These are phyloP conservation scores for Amphipoea lucens DNA, from an alignment of 2,888 invertebrate genomes.

Conservation along the genomic window DNA sequence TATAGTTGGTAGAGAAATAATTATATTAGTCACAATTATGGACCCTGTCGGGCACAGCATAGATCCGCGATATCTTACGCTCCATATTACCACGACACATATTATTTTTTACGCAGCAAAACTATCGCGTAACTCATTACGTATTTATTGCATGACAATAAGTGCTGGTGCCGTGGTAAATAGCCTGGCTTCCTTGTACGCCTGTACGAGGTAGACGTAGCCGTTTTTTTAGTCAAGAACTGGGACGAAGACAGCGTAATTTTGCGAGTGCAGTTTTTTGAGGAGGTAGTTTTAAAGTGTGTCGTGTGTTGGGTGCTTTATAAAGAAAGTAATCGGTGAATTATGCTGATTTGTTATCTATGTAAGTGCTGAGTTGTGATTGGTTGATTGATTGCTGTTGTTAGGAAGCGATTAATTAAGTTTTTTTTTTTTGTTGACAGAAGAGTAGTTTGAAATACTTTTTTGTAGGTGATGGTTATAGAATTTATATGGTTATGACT, in stretches of 20 bases:
- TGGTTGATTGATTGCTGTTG: neutral
- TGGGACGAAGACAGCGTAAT: conserved; percentile 1
- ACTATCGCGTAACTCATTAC: conserved; percentile 57
- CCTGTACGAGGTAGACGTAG: conserved; percentile 1
- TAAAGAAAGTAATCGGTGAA: conserved; percentile 3
- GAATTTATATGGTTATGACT: neutral
- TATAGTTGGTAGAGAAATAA: too few relatives aligned
- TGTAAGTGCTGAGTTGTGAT: neutral
- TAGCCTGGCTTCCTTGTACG: conserved; percentile 52
- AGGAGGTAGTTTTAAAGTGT: conserved; percentile 5
- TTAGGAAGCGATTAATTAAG: neutral
- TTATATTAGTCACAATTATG: too few relatives aligned
- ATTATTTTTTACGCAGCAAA: conserved; percentile 30
- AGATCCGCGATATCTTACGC: neutral
- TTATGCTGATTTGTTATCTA: conserved; percentile 4
- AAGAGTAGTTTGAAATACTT: neutral
- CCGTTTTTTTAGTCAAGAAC: conserved; percentile 33
- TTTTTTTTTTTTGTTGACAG: neutral
- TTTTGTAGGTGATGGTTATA: neutral
- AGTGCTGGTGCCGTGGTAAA: conserved; percentile 52
- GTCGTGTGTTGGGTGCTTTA: conserved; percentile 12
- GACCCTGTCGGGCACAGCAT: too few relatives aligned
- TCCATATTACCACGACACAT: neutral
- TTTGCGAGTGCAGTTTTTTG: conserved; percentile 23
- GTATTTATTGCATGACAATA: conserved; percentile 68